A percentile compares a stretch with the other conserved stretches of the same genome.
phyloP scores from a whole-genome alignment of 2,888 invertebrate species.

The Spialia ferax region DNA sequence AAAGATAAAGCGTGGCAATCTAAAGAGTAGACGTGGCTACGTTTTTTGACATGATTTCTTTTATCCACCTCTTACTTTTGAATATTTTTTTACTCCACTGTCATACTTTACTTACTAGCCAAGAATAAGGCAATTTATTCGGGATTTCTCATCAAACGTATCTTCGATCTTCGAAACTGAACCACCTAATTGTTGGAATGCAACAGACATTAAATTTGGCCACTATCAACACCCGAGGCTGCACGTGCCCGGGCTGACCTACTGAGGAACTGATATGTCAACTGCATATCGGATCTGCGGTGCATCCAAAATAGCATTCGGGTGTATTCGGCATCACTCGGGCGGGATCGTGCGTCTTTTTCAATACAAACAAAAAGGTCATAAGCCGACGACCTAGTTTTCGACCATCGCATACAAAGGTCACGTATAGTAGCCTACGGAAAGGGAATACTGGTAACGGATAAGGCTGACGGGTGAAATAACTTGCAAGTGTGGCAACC shows the following conservation, averaged over 20 bases:
- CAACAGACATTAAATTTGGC: constrained; percentile 40
- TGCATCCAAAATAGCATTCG: constrained; percentile 70
- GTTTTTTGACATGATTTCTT: neutral
- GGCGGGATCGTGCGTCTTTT: constrained; percentile 68
- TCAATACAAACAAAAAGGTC: constrained; percentile 81
- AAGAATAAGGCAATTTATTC: too few species aligned
- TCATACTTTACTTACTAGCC: too few species aligned
- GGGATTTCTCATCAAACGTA: neutral
- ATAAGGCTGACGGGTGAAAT: constrained; percentile 68
- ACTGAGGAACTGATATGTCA: constrained; percentile 41
- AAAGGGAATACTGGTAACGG: constrained; percentile 71
- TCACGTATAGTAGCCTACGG: constrained; percentile 70
- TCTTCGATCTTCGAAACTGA: neutral
- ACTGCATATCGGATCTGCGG: constrained; percentile 45
- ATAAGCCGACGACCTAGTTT: constrained; percentile 83
- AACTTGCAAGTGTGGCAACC: constrained; percentile 58
- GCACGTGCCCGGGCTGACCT: constrained; percentile 43
- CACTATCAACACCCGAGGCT: constrained; percentile 39
- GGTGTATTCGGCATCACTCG: constrained; percentile 60
- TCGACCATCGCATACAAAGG: constrained; percentile 73
- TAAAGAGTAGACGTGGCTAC: too few species aligned
- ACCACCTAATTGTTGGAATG: neutral
- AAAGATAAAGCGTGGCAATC: too few species aligned
- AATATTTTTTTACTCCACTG: too few species aligned
- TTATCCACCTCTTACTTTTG: too few species aligned